Base-by-base conservation (phyloP, 2,888 invertebrate genomes). In the Lepidochrysops patricia region DNA sequence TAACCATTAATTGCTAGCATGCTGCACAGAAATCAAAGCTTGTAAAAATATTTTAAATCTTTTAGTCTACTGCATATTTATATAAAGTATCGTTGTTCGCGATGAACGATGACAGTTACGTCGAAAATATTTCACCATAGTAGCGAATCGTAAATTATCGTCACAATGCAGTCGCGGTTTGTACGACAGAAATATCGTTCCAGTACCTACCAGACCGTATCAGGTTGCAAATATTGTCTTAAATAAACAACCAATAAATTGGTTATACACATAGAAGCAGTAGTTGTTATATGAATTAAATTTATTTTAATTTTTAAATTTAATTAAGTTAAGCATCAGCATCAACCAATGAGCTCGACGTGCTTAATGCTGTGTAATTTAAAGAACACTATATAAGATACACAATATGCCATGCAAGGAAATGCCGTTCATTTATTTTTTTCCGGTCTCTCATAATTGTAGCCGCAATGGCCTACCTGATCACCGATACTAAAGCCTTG, bases 401-500 rank as follows among this genome's bases (percentile, higher is more conserved):
- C 19, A 43, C 9, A 19, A 43, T 19, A 23, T 19, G 12, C 12
- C 19, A 23, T 12, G 43, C 7, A 12, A 54, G 54, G 54, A 54
- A 54, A 32, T 54, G 29, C 15, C 32, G 54, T 52, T 15, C 27
- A 27, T 54, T 15, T 32, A 32, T 29, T 54, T 15, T 43, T 54
- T 54, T 54, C 54, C 54, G 54, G 54, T 54, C 15, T 15, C 15
- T 32, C 32, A 54, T 54, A 54, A 54, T 54, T 54, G 32, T n/a
- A 54, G 32, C 15, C 4, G 29, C 13, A 27, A 27, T 52, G 26
- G 52, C 52, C n/a, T 54, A 32, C 29, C 29, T 52, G 54, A 54
- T 27, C 54, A 54, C 27, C 54, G 54, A 43, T 19, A 43, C 43
- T 27, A 32, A 27, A 54, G 52, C 59, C 59, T 59, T 59, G 52